Conservation (phyloP, 2,888 invertebrate genomes). For the Xestia c-nigrum region DNA sequence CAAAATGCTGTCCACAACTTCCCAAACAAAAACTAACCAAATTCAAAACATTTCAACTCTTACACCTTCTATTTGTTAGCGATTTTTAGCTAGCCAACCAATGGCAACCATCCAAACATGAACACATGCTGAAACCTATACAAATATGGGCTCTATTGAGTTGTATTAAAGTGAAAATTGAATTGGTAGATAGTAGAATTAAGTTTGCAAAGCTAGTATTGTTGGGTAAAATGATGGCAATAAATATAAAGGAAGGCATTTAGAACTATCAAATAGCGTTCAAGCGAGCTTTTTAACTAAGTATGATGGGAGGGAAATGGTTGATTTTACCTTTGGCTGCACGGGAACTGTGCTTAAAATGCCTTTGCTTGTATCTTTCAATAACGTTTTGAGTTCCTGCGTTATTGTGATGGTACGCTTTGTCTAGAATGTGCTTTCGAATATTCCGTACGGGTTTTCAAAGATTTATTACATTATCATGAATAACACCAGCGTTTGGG, state of each 20-base stretch:
- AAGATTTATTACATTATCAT: background rate
- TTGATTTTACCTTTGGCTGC: constrained; percentile 42
- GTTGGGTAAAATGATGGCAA: constrained; percentile 86
- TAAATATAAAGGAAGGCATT: constrained; percentile 84
- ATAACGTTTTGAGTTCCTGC: background rate
- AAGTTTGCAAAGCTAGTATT: constrained; percentile 77
- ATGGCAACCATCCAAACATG: constrained; percentile 84
- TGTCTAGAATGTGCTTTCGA: background rate
- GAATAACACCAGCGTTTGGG: too few relatives aligned
- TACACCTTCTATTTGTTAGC: constrained; percentile 82
- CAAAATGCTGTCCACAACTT: constrained; percentile 39
- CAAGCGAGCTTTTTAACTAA: constrained; percentile 52
- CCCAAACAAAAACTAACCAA: constrained; percentile 77
- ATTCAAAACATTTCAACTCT: constrained; percentile 81
- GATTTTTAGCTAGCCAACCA: constrained; percentile 73
- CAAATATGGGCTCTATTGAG: constrained; percentile 68
- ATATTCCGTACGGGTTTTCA: background rate
- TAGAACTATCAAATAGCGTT: constrained; percentile 76
- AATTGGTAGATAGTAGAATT: constrained; percentile 54
- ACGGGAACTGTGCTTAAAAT: constrained; percentile 20
- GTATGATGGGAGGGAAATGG: constrained; percentile 37
- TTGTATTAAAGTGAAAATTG: constrained; percentile 61
- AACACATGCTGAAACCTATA: constrained; percentile 53
- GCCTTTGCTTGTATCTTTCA: constrained; percentile 5
- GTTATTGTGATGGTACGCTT: constrained; percentile 1